phyloP scores from a whole-genome alignment of 2,797 vertebrate species.

The Channallabes apus region DNA sequence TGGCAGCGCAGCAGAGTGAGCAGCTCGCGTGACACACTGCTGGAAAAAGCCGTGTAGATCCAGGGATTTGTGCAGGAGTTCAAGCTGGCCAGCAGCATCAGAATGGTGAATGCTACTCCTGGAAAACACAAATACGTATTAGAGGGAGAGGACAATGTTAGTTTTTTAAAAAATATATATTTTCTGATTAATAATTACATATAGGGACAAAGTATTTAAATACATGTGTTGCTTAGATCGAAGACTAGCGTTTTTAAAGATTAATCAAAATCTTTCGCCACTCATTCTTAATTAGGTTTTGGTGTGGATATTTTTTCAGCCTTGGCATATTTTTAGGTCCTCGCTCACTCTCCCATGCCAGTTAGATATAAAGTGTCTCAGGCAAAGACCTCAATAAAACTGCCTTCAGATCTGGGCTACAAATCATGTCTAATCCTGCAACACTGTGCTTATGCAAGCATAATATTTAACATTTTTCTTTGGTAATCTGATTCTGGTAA shows the following conservation, averaged over 20 bases:
- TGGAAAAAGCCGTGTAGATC: conserved; percentile 92
- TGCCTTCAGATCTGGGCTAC: neutral
- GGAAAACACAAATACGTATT: conserved; percentile 18
- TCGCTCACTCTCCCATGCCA: neutral
- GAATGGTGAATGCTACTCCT: conserved; percentile 84
- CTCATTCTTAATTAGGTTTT: conserved; percentile 2
- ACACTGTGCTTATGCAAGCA: neutral
- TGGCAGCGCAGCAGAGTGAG: conserved; percentile 72
- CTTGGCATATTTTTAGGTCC: neutral
- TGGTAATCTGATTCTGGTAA: neutral
- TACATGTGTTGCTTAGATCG: neutral
- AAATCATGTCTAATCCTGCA: too few relatives aligned
- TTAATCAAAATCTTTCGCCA: neutral
- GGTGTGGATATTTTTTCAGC: neutral
- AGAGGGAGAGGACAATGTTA: neutral
- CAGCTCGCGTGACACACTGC: conserved; percentile 84
- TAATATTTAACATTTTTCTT: neutral
- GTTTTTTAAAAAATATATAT: neutral
- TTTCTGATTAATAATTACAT: neutral
- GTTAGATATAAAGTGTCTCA: neutral
- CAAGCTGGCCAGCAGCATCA: conserved; percentile 90
- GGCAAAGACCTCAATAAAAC: neutral
- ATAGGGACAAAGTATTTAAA: neutral
- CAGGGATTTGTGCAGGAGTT: conserved; percentile 96
- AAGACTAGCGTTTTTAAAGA: neutral